Percentiles rank a stretch among this genome's conserved stretches.
Conservation (phyloP, 2,888 invertebrate species). For the Dascillus cervinus region DNA sequence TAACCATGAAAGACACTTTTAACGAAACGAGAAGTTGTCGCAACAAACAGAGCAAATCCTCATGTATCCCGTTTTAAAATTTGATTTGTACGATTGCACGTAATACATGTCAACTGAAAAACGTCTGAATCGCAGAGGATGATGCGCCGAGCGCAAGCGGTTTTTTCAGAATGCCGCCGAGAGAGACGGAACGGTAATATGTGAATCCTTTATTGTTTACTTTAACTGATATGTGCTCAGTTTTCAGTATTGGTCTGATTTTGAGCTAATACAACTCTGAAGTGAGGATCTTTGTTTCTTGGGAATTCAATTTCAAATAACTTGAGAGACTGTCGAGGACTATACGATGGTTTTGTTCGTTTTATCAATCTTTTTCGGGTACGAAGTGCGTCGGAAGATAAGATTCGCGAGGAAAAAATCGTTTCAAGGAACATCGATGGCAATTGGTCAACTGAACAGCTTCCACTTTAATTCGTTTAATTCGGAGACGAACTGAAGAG, state of each 20-base stretch:
- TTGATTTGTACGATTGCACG: constrained; percentile 9
- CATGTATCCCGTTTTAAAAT: constrained; percentile 6
- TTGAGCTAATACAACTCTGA: constrained; percentile 14
- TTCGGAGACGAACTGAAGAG: no score
- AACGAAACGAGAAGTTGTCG: no score
- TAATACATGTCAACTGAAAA: constrained; percentile 8
- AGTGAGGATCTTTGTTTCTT: constrained; percentile 18
- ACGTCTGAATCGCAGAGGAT: constrained; percentile 1
- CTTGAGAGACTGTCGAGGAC: constrained; percentile 11
- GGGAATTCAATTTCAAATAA: constrained; percentile 18
- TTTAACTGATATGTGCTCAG: constrained; percentile 13
- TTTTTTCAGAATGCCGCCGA: constrained; percentile 2
- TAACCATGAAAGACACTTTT: no score
- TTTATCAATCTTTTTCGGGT: no score
- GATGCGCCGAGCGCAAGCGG: no score
- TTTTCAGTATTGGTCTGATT: constrained; percentile 13
- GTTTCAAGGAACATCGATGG: no score
- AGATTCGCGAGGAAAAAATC: no score
- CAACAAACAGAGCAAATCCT: no score
- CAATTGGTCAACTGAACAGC: no score
- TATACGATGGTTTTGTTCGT: no score
- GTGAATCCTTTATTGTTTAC: constrained; percentile 7
- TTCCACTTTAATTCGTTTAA: no score
- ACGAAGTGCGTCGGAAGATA: no score
- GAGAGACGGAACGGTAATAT: constrained; percentile 1